Evolutionary conservation across 2,888 invertebrate genomes (phyloP).

Genomic region (Macaria notata): DNA sequence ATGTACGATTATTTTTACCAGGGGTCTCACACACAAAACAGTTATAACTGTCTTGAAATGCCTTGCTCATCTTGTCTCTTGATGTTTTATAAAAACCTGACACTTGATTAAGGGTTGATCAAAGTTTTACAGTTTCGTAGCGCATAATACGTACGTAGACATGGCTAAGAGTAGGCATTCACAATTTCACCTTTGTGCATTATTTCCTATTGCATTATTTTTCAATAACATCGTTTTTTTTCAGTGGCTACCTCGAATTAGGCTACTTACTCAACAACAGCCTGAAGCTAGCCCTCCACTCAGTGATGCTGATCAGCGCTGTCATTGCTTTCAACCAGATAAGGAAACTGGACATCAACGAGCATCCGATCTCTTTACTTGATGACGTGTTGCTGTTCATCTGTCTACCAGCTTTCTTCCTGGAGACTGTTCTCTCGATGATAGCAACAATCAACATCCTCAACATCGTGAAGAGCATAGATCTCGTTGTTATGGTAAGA

Average conservation of each 20-base stretch:
- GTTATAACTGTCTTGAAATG: no score
- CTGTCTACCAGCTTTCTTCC: constrained; percentile 87
- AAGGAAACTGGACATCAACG: constrained; percentile 84
- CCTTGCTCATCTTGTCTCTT: no score
- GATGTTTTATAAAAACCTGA: no score
- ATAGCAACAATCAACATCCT: constrained; percentile 83
- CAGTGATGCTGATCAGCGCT: constrained; percentile 81
- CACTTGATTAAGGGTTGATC: no score
- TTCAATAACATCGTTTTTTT: constrained; percentile 32
- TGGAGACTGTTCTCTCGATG: constrained; percentile 86
- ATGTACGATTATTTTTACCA: no score
- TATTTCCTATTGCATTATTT: no score
- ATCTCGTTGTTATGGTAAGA: constrained; percentile 80
- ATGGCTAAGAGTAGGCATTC: no score
- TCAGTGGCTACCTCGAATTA: constrained; percentile 70
- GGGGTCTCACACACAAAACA: no score
- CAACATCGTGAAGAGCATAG: constrained; percentile 76
- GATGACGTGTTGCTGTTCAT: constrained; percentile 88
- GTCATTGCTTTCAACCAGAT: constrained; percentile 85
- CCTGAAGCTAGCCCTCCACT: constrained; percentile 80
- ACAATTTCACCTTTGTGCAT: no score
- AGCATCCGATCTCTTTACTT: constrained; percentile 83
- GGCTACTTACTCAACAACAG: constrained; percentile 76
- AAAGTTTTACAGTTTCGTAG: no score
- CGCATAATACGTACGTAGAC: no score